These are phyloP conservation scores for Lutraria lutraria DNA, from an alignment of 2,888 invertebrate genomes.

Conservation along the genomic window DNA sequence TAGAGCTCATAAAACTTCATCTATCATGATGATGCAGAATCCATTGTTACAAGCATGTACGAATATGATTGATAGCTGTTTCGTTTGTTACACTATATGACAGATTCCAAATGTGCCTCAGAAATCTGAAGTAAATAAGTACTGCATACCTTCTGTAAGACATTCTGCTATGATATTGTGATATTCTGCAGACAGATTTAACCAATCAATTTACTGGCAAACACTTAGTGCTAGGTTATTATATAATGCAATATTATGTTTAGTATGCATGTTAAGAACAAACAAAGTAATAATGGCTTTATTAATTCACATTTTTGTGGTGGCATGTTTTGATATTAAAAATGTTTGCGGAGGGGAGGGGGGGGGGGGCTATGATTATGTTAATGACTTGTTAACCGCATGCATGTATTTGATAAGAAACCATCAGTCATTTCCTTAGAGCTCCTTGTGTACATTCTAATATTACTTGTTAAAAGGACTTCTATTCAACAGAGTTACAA, in stretches of 20 bases:
- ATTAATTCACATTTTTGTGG: conserved; percentile 16
- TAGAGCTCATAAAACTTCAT: neutral
- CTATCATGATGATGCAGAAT: neutral
- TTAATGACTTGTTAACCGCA: neutral
- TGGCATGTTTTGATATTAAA: neutral
- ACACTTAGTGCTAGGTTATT: neutral
- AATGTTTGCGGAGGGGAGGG: neutral
- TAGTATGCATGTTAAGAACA: neutral
- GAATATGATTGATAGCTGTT: conserved; percentile 14
- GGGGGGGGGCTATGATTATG: neutral
- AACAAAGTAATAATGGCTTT: neutral
- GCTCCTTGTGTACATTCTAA: neutral
- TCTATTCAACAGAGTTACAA: too few relatives aligned
- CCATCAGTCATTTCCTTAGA: neutral
- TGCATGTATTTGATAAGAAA: neutral
- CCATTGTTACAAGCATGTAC: neutral
- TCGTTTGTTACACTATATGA: neutral
- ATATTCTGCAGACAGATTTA: neutral
- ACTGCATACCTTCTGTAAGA: neutral
- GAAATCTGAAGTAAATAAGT: neutral
- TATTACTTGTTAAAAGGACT: too few relatives aligned
- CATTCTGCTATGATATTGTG: neutral
- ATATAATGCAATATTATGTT: neutral
- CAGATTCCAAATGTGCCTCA: conserved; percentile 2
- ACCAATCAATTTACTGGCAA: neutral